Evolutionary conservation across 2,888 invertebrate species (phyloP).

Genomic region (Caenorhabditis japonica): DNA sequence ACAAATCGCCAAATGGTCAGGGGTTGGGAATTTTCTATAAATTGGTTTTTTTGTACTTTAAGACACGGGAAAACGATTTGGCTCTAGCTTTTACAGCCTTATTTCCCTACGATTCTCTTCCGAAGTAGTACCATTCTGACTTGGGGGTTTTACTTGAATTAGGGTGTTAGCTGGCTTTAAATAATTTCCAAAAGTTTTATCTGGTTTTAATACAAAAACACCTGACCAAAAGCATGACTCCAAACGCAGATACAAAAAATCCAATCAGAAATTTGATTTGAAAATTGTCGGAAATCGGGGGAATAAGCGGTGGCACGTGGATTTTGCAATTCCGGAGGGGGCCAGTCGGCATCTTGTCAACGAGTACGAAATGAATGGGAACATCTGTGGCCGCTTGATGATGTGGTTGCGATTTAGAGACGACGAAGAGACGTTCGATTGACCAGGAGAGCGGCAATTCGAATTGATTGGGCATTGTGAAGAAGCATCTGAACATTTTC

Average conservation of each 20-base stretch:
- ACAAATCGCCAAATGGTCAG: too few species aligned
- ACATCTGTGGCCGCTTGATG: slow-evolving; percentile 50
- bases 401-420: slow-evolving; percentile 44
- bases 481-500: slow-evolving; percentile 46
- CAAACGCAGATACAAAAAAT: slow-evolving; percentile 35
- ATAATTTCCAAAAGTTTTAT: slow-evolving; percentile 8
- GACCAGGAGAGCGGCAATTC: slow-evolving; percentile 48
- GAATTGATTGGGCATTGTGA: slow-evolving; percentile 52
- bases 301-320: slow-evolving; percentile 10
- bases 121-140: too few species aligned
- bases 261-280: slow-evolving; percentile 37
- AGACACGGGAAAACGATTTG: too few species aligned
- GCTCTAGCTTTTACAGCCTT: too few species aligned
- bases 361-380: slow-evolving; percentile 52
- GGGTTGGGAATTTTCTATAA: too few species aligned
- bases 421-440: slow-evolving; percentile 47
- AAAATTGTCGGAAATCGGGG: slow-evolving; percentile 33
- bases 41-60: too few species aligned
- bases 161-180: too few species aligned
- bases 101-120: too few species aligned
- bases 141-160: too few species aligned
- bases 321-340: slow-evolving; percentile 50
- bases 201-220: slow-evolving; percentile 42
- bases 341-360: slow-evolving; percentile 37
- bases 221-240: slow-evolving; percentile 31